Evolutionary conservation across 2,888 invertebrate genomes (phyloP).

Genomic region (Hemaris fuciformis): DNA sequence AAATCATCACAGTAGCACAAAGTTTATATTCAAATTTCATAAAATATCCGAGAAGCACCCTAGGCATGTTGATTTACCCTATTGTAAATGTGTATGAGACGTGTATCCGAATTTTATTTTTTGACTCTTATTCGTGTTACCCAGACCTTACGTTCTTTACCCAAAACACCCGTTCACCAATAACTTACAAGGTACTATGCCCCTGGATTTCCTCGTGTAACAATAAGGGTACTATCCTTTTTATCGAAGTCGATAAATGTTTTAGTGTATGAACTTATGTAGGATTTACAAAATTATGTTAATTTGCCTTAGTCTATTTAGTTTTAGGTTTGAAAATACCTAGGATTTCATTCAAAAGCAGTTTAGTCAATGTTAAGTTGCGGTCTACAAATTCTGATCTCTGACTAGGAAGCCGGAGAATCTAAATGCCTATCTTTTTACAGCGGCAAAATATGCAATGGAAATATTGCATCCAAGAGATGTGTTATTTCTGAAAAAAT

Average conservation of each 20-base stretch:
- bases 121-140: background rate
- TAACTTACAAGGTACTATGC: background rate
- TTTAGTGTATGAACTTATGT: background rate
- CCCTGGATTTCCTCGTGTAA: too few relatives aligned
- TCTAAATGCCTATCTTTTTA: too few relatives aligned
- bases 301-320: too few relatives aligned
- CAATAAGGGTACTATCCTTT: background rate
- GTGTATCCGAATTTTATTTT: background rate
- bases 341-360: too few relatives aligned
- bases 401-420: too few relatives aligned
- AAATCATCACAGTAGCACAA: too few relatives aligned
- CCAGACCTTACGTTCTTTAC: background rate
- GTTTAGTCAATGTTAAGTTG: too few relatives aligned
- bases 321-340: too few relatives aligned
- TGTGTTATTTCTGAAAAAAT: too few relatives aligned
- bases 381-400: too few relatives aligned
- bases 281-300: background rate
- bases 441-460: too few relatives aligned
- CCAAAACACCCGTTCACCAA: background rate
- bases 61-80: constrained; percentile 21
- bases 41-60: constrained; percentile 39
- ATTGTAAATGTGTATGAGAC: background rate
- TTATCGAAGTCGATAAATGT: constrained; percentile 4
- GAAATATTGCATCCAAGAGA: too few relatives aligned
- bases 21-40: background rate